These are phyloP conservation scores for Euwallacea fornicatus DNA, from an alignment of 1,140 invertebrate genomes.

Conservation along the genomic window DNA sequence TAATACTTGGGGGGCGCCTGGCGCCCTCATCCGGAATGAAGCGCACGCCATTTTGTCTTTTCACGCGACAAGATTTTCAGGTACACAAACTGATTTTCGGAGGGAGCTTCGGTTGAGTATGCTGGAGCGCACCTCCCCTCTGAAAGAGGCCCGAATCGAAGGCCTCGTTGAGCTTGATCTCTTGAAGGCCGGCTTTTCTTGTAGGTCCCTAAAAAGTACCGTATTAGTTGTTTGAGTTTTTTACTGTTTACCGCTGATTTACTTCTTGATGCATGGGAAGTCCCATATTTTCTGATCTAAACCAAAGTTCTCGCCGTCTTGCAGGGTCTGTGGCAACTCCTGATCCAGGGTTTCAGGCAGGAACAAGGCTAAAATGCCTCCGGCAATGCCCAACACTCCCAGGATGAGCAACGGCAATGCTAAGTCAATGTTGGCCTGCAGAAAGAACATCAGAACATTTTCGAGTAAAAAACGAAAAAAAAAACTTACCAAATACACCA, in stretches of 20 bases:
- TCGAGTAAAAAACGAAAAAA: neutral
- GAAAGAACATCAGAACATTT: neutral
- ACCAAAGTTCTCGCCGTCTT: constrained; percentile 84
- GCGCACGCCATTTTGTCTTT: too few relatives aligned
- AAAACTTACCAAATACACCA: constrained; percentile 72
- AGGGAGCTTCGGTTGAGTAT: constrained; percentile 58
- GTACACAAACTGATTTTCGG: constrained; percentile 34
- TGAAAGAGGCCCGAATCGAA: constrained; percentile 62
- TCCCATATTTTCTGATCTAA: constrained; percentile 76
- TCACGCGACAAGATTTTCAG: constrained; percentile 29
- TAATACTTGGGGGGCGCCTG: neutral
- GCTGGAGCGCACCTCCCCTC: constrained; percentile 68
- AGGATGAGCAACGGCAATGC: constrained; percentile 74
- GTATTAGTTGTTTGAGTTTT: neutral
- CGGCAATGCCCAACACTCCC: constrained; percentile 70
- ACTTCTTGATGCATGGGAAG: constrained; percentile 69
- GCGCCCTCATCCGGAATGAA: too few relatives aligned
- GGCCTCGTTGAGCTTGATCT: constrained; percentile 52
- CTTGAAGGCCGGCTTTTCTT: constrained; percentile 47
- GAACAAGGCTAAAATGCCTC: constrained; percentile 71
- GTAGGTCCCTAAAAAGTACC: constrained; percentile 46
- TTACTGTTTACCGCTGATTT: constrained; percentile 47
- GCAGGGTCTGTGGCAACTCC: constrained; percentile 78
- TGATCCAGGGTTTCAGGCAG: constrained; percentile 82
- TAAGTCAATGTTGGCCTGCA: constrained; percentile 65